Conservation (phyloP, 2,888 invertebrate genomes). For the Allolobophora icterica region DNA sequence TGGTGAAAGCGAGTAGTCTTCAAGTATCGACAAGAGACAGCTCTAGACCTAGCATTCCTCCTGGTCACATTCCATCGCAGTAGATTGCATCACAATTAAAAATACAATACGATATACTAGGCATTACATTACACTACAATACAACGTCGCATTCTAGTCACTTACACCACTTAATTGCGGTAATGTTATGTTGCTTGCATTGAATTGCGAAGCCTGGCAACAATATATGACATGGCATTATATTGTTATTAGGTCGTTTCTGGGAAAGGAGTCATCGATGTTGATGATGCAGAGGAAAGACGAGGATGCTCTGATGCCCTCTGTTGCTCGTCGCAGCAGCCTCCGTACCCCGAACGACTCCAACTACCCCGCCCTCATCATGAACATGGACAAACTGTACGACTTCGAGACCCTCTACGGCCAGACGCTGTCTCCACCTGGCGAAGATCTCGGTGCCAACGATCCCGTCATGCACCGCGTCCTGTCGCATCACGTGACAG, state of each 20-base stretch:
- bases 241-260: neutral
- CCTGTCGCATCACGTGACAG: constrained; percentile 20
- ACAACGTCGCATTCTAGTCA: too few species aligned
- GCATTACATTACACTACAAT: too few species aligned
- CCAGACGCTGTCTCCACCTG: neutral
- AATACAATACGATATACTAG: too few species aligned
- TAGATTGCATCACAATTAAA: too few species aligned
- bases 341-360: constrained; percentile 14
- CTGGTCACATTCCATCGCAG: too few species aligned
- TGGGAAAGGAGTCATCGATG: constrained; percentile 12
- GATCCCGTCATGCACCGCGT: constrained; percentile 26
- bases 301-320: neutral
- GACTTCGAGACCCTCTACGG: constrained; percentile 13
- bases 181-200: too few species aligned
- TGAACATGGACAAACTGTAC: constrained; percentile 24
- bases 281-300: neutral
- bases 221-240: neutral
- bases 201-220: too few species aligned
- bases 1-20: too few species aligned
- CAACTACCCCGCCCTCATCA: constrained; percentile 20
- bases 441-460: neutral
- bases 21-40: too few species aligned
- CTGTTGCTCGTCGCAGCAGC: neutral
- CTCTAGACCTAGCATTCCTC: too few species aligned
- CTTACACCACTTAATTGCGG: too few species aligned